phyloP scores from a whole-genome alignment of 2,797 vertebrate genomes.

The Alca torda region DNA sequence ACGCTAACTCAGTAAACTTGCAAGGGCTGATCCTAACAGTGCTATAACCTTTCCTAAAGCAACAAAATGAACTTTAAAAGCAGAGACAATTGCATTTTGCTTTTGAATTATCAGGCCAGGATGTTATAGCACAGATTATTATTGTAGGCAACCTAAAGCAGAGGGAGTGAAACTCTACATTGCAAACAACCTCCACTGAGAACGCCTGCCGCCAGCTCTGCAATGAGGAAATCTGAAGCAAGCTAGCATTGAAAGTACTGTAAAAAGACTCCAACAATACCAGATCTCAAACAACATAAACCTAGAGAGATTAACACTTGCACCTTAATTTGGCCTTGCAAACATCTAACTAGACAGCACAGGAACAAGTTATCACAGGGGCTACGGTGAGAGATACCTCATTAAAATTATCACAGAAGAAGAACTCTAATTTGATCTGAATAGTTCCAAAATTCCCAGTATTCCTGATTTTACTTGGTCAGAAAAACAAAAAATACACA shows the following conservation, averaged over 20 bases:
- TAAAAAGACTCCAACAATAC: not conserved
- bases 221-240: not conserved
- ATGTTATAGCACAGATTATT: not conserved
- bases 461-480: not conserved
- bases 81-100: not conserved
- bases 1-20: not conserved
- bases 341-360: not conserved
- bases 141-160: not conserved
- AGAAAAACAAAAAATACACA: not conserved
- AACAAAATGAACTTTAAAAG: conserved; percentile 9
- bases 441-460: not conserved
- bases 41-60: conserved; percentile 3
- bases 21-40: not conserved
- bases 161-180: not conserved
- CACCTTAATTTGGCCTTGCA: not conserved
- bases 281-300: not conserved
- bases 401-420: not conserved
- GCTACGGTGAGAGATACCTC: not conserved
- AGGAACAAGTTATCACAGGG: not conserved
- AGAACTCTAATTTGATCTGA: not conserved
- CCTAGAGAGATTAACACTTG: not conserved
- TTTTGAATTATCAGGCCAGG: not conserved
- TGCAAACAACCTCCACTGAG: not conserved
- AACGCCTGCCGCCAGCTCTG: not conserved
- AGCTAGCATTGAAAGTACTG: not conserved